A percentile compares a stretch with the other conserved stretches of the same genome.
phyloP scores from a whole-genome alignment of 64 coral and sea anemone species.

The Astreopora myriophthalma region DNA sequence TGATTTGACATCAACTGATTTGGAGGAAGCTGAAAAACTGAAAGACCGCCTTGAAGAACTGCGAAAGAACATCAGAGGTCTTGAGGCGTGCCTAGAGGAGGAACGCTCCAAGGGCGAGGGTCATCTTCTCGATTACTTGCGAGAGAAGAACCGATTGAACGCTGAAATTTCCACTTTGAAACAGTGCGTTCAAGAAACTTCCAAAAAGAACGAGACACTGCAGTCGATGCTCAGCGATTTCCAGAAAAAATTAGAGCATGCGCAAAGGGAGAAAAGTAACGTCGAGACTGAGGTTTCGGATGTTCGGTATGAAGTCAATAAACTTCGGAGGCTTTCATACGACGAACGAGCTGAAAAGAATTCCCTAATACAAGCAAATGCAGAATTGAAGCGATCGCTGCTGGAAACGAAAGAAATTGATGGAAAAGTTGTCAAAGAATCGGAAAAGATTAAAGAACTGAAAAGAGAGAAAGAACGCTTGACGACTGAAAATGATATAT shows the following conservation, averaged over 20 bases:
- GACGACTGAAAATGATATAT: neutral
- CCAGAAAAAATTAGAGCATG: neutral
- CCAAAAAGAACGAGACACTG: neutral
- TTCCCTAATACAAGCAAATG: neutral
- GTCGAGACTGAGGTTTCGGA: constrained; percentile 47
- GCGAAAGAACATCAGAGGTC: constrained; percentile 35
- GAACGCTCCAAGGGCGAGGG: constrained; percentile 37
- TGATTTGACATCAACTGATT: constrained; percentile 19
- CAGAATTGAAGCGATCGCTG: constrained; percentile 2
- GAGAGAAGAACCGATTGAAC: constrained; percentile 22
- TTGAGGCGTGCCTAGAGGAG: constrained; percentile 36
- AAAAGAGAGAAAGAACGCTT: constrained; percentile 34
- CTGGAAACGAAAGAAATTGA: constrained; percentile 17
- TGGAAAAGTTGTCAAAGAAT: neutral
- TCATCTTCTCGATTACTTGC: constrained; percentile 13
- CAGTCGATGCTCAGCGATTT: neutral
- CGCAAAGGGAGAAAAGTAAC: constrained; percentile 23
- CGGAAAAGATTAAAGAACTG: constrained; percentile 25
- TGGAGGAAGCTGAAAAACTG: constrained; percentile 20
- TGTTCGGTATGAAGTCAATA: constrained; percentile 42
- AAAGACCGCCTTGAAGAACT: constrained; percentile 35
- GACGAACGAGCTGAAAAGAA: constrained; percentile 64
- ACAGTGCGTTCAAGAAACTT: neutral
- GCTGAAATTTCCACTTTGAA: constrained; percentile 36
- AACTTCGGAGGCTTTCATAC: constrained; percentile 16